A percentile compares a stretch with the other conserved stretches of the same genome.
Evolutionary conservation across 2,113 vertebrate species (phyloP).

Genomic region (Gulo gulo): DNA sequence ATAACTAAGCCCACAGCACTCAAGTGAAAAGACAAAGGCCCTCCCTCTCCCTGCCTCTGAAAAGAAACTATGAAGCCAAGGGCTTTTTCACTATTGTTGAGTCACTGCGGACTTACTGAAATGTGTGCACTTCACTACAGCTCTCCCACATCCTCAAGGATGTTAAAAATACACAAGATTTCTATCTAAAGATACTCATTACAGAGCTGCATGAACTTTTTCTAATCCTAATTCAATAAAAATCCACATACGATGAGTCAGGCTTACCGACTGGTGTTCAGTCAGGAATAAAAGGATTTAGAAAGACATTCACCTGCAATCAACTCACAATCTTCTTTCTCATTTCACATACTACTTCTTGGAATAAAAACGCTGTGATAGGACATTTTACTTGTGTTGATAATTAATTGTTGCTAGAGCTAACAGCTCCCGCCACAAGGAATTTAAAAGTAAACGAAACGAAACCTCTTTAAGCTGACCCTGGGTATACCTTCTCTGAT

Average conservation of each 20-base stretch:
- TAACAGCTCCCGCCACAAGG: not conserved
- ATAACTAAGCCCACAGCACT: not conserved
- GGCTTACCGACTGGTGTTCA: conserved; percentile 47
- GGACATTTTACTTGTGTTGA: conserved; percentile 47
- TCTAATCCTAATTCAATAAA: conserved; percentile 34
- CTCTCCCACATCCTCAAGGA: not conserved
- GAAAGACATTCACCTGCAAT: conserved; percentile 46
- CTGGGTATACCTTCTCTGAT: conserved; percentile 75
- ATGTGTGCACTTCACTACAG: not conserved
- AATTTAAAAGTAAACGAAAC: conserved; percentile 71
- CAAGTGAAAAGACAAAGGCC: conserved; percentile 9
- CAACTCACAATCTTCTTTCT: not conserved
- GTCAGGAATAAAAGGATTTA: conserved; percentile 53
- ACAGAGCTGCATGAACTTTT: not conserved
- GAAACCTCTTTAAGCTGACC: conserved; percentile 76
- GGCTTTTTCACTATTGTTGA: not conserved
- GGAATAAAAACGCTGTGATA: not conserved
- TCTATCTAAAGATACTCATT: not conserved
- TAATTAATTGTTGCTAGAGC: conserved; percentile 28
- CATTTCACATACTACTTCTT: not conserved
- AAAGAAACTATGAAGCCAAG: conserved; percentile 60
- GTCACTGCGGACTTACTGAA: conserved; percentile 29
- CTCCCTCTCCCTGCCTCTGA: not conserved
- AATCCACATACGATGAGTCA: not conserved
- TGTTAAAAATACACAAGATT: not conserved